Conservation (phyloP, 2,888 invertebrate species). For the Chironomus riparius region DNA sequence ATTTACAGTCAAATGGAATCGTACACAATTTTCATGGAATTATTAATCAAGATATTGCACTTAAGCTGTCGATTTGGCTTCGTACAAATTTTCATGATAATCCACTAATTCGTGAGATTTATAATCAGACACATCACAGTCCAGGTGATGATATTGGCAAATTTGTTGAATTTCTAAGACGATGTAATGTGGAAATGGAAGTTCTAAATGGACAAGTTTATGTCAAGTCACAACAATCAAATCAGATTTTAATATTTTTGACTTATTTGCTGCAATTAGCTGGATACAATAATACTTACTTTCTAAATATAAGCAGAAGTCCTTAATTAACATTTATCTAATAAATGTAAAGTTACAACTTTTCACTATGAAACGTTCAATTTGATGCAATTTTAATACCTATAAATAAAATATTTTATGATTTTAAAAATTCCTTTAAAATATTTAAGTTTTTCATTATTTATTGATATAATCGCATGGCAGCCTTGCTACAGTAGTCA, state of each 20-base stretch:
- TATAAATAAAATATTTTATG: no score
- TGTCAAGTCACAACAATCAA: constrained; percentile 14
- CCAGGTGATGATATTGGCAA: constrained; percentile 12
- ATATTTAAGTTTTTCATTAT: no score
- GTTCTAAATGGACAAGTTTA: constrained; percentile 23
- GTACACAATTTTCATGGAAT: constrained; percentile 29
- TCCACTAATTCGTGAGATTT: constrained; percentile 26
- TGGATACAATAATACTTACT: constrained; percentile 30
- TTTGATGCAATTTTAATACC: no score
- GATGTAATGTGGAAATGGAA: constrained; percentile 29
- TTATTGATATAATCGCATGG: no score
- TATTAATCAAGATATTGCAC: constrained; percentile 28
- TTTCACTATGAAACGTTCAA: no score
- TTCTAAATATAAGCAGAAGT: constrained; percentile 23
- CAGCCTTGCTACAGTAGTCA: no score
- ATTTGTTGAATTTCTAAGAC: constrained; percentile 27
- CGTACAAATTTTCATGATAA: constrained; percentile 28
- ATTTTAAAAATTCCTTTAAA: no score
- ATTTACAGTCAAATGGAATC: constrained; percentile 9
- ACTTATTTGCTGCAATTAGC: constrained; percentile 29
- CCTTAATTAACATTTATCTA: neutral
- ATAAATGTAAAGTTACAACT: no score
- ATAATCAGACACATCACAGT: constrained; percentile 19
- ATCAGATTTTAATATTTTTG: constrained; percentile 27
- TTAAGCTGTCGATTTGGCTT: constrained; percentile 28